Evolutionary conservation across 1,140 invertebrate genomes (phyloP), one percentile per base, ranked within the genome.

Genomic region (Eulimnadia texana): DNA sequence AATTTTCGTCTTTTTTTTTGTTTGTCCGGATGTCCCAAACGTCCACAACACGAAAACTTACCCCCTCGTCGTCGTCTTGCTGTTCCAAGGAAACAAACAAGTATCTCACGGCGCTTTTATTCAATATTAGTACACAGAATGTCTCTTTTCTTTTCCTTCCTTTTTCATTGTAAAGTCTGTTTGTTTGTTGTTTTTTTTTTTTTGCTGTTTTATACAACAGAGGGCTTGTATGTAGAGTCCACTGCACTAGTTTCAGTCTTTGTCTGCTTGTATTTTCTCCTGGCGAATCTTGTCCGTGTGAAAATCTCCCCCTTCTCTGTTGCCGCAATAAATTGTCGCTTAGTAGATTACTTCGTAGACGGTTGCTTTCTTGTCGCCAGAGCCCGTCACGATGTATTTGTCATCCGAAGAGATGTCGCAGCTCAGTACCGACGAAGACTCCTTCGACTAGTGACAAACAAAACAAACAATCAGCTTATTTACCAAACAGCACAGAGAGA

Each of bases 331-430:
- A 27, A 19, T 52, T 52, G 9, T 25, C 27, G n/a, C 42, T 77
- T 72, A 92, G 76, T 95, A 98, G 72, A 96, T 91, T 67, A 98
- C 93, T 83, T 98, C 94, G 75, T 99, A 99, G 60, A 99, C 86
- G 63, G 93, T 98, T 61, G 95, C 95, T 74, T 98, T 98, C 75
- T 98, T 98, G 74, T 99, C 96, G 49, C 95, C 95, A 13, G 93
- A 97, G 61, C 96, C 96, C 54, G 96, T 98, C 61, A 98, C 93
- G 70, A 99, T 97, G 76, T 92, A 98, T 74, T 96, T 97, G 77
- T 99, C 95, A 74, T 99, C 95, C 24, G 88, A 83, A 62, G 95
- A 97, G 73, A 99, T 97, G 80, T 99, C 96, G 80, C 95, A 99
- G 76, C 93, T 96, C 63, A 99, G 79, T 66, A 99, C 95, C 67